Percentiles rank a stretch among this genome's conserved stretches.
Evolutionary conservation across 2,113 vertebrate species (phyloP).

Genomic region (Syngnathus scovelli): DNA sequence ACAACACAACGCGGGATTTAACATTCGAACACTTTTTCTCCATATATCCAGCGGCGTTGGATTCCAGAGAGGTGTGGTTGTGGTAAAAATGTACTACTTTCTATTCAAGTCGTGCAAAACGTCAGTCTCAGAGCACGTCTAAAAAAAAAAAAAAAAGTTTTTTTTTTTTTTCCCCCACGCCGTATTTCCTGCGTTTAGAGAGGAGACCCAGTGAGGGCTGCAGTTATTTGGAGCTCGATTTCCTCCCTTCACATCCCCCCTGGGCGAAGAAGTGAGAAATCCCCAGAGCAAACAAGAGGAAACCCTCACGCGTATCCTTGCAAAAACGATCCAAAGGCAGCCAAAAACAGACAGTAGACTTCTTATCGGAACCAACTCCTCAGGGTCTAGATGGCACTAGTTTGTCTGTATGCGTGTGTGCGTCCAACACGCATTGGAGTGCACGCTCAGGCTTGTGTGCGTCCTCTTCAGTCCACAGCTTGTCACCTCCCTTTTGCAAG

Average conservation of each 20-base stretch:
- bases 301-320: conserved; percentile 18
- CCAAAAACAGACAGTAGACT: conserved; percentile 12
- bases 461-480: conserved; percentile 64
- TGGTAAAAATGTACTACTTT: conserved; percentile 1
- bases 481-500: conserved; percentile 52
- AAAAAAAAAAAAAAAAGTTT: conserved; percentile 26
- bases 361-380: conserved; percentile 34
- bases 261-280: conserved; percentile 31
- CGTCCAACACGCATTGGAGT: conserved; percentile 55
- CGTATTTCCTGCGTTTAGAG: conserved; percentile 68
- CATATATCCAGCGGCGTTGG: background rate
- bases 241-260: conserved; percentile 55
- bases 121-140: conserved; percentile 38
- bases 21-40: conserved; percentile 10
- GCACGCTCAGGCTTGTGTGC: conserved; percentile 46
- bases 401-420: conserved; percentile 48
- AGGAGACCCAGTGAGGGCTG: conserved; percentile 49
- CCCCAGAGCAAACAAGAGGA: conserved; percentile 29
- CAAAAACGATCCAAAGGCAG: conserved; percentile 8
- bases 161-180: conserved; percentile 46
- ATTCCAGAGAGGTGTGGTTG: background rate
- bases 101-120: conserved; percentile 32
- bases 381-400: conserved; percentile 38
- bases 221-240: conserved; percentile 60
- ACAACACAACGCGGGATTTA: conserved; percentile 24